Base-by-base conservation (phyloP, 1,140 invertebrate genomes). In the Sycophaga agraensis region DNA sequence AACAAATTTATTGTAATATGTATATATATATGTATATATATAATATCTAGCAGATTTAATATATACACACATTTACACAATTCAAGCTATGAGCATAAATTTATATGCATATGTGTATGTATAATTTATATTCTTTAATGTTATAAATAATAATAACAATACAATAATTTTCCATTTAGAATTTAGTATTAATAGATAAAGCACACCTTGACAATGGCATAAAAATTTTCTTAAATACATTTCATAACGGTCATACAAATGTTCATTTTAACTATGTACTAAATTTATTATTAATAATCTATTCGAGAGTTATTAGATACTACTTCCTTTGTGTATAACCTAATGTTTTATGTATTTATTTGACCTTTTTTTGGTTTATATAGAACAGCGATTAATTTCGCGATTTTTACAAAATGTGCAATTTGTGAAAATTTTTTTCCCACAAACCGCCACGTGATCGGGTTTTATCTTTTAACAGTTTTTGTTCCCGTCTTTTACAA, bases 371-470 rank as follows among this genome's bases (percentile, higher is more conserved):
- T 43, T 42, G 40, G 17, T 62, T 50, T 62, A 49, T 56, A 11
- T 35, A 56, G 22, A 62, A 50, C 35, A 40, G 59, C 59, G 35
- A 42, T 55, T 54, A 61, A 2, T 53, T 17, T 55, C 58, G 50
- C 59, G 7, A 61, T 62, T 56, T 62, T 62, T 62, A 62, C 53
- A 62, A 62, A 62, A 62, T 62, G 53, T 54, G 12, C 50, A 31
- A 40, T 21, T 50, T 56, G 53, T 62, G 59, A 62, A 62, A 62
- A 56, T 56, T 21, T 11, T 49, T 49, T 62, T 62, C 56, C 50
- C 59, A 62, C 59, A 31, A 55, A 34, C 46, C n/a, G n/a, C n/a
- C 53, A 8, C 14, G n/a, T 42, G 19, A 56, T 50, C 45, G 35
- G 34, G 26, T 35, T 26, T 49, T 28, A 55, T 39, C 21, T 17